Conservation (phyloP, 2,888 invertebrate species). For the Ormyrus labotus region DNA sequence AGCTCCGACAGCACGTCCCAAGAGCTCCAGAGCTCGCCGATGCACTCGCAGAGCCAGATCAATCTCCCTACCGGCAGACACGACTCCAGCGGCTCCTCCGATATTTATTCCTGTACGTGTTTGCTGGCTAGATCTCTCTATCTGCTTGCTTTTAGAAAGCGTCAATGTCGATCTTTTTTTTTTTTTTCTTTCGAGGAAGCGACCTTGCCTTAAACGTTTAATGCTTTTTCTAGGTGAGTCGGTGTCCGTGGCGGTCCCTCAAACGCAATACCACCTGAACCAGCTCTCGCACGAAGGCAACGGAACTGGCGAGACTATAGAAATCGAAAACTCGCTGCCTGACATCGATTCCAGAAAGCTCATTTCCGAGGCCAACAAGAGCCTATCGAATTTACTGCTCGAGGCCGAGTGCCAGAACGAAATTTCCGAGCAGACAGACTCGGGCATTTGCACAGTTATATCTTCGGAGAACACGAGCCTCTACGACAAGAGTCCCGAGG, state of each 20-base stretch:
- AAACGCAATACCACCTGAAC: slow-evolving; percentile 82
- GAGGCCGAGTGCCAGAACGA: slow-evolving; percentile 78
- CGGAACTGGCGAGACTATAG: slow-evolving; percentile 62
- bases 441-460: slow-evolving; percentile 82
- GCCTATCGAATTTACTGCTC: slow-evolving; percentile 74
- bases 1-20: neutral
- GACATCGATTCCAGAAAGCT: slow-evolving; percentile 72
- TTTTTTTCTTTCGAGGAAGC: slow-evolving; percentile 52
- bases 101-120: slow-evolving; percentile 50
- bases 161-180: neutral
- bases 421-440: slow-evolving; percentile 82
- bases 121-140: no score
- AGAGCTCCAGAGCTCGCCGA: neutral
- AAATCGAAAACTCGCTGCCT: slow-evolving; percentile 71
- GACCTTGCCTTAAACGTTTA: slow-evolving; percentile 52
- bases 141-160: no score
- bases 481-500: slow-evolving; percentile 74
- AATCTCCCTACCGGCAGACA: slow-evolving; percentile 6
- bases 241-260: slow-evolving; percentile 78
- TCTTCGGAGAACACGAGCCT: slow-evolving; percentile 82
- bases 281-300: slow-evolving; percentile 72
- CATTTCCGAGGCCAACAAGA: slow-evolving; percentile 74
- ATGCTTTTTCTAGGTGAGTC: slow-evolving; percentile 62
- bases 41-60: neutral
- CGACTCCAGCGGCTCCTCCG: slow-evolving; percentile 51